A percentile compares a stretch with the other conserved stretches of the same genome.
phyloP scores from a whole-genome alignment of 2,113 vertebrate genomes.

The Triplophysa siluroides region DNA sequence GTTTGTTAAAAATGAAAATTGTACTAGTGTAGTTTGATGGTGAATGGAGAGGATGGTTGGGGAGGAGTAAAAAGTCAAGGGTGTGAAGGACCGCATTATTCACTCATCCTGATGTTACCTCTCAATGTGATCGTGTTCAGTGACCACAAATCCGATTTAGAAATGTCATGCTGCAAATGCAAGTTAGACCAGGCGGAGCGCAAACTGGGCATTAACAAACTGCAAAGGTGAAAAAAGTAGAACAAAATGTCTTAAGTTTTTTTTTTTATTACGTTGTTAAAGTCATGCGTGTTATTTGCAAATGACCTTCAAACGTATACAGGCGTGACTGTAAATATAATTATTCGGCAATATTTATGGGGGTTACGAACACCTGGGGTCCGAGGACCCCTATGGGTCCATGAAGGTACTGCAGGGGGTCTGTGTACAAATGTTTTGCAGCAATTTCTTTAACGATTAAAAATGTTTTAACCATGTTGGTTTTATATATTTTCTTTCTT shows the following conservation, averaged over 20 bases:
- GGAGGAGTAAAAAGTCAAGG: constrained; percentile 19
- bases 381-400: too few relatives aligned
- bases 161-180: neutral
- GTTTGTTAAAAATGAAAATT: neutral
- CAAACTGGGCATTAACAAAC: neutral
- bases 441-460: too few relatives aligned
- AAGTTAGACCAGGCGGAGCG: neutral
- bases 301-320: neutral
- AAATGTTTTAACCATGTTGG: too few relatives aligned
- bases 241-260: neutral
- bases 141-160: constrained; percentile 16
- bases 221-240: neutral
- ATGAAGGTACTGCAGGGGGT: too few relatives aligned
- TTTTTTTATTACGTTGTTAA: neutral
- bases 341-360: too few relatives aligned
- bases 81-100: constrained; percentile 17
- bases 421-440: too few relatives aligned
- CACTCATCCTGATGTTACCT: constrained; percentile 29
- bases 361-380: too few relatives aligned
- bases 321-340: neutral
- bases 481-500: too few relatives aligned
- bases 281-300: neutral
- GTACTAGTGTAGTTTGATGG: neutral
- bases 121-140: neutral
- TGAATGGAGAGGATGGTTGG: neutral